Base-by-base conservation (phyloP, 2,888 invertebrate genomes). In the Alsophila aescularia region DNA sequence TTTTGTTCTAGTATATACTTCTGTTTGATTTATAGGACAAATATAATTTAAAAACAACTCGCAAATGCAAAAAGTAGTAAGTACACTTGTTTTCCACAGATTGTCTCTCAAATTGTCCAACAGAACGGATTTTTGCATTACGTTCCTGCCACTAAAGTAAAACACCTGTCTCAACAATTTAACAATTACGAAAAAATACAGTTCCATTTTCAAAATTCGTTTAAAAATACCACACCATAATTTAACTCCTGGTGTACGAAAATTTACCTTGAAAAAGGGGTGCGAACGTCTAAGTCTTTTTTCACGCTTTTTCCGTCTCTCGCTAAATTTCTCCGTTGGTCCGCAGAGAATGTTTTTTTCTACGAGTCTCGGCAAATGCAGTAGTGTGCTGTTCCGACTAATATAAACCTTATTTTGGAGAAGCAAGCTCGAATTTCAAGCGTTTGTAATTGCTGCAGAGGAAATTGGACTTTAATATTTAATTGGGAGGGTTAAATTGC, bases 251-350 rank as follows among this genome's bases (percentile, higher is more conserved):
- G 68, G 69, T 64, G 70, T 68, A 55, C 66, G 66, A 43, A 72
- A 77, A 75, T 73, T 73, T 73, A 75, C 76, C 75, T 75, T 73
- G 69, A 70, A 77, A 80, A 72, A 75, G 31, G 72, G 77, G 76
- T 73, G 79, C 72, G 48, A 75, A 76, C 72, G 75, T 80, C 80
- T 80, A 70, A 43, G 57, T 60, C 62, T 72, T 77, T 81, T 79
- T 80, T 66, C 57, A 21, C 70, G 64, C 63, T 79, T 79, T 78
- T 71, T 58, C 66, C 70, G 75, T 79, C 80, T 79, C 79, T 70
- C 78, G 83, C 83, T 84, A 83, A 85, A 86, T 85, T 86, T 83
- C 79, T 79, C 81, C 80, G 79, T 78, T 75, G 67, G 79, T 79
- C 81, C 80, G 79, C 79, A 76, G 67, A 66, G 75, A 69, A 70